These are phyloP conservation scores for Bolborhynchus lineola DNA, from an alignment of 2,113 vertebrate species.

Conservation along the genomic window DNA sequence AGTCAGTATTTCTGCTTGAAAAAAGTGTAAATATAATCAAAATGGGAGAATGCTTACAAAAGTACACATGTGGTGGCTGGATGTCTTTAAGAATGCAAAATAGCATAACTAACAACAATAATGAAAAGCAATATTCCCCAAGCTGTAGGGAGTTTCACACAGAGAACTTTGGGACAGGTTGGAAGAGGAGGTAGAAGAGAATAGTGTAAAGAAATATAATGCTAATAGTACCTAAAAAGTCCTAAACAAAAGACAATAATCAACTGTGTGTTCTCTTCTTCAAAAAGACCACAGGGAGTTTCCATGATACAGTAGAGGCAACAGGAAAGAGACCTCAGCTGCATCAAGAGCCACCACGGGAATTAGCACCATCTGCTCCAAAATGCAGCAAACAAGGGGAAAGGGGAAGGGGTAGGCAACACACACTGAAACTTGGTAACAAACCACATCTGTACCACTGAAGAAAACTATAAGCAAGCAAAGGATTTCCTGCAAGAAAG, in stretches of 20 bases:
- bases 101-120: background rate
- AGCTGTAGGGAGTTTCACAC: background rate
- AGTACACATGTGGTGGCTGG: background rate
- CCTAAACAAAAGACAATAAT: slow-evolving; percentile 43
- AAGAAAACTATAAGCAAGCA: background rate
- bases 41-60: background rate
- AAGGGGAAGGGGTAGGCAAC: background rate
- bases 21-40: background rate
- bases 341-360: background rate
- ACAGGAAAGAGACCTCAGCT: slow-evolving; percentile 37
- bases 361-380: slow-evolving; percentile 51
- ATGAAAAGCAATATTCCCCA: background rate
- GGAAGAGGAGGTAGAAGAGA: background rate
- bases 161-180: background rate
- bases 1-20: background rate
- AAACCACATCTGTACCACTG: background rate
- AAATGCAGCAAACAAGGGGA: background rate
- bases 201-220: slow-evolving; percentile 20
- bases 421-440: background rate
- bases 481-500: background rate
- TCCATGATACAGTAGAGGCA: slow-evolving; percentile 6
- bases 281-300: slow-evolving; percentile 1
- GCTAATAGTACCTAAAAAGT: slow-evolving; percentile 42
- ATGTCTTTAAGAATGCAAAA: slow-evolving; percentile 9
- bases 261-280: slow-evolving; percentile 11